Evolutionary conservation across 2,113 vertebrate species (phyloP).

Genomic region (Neodon shergylaensis): DNA sequence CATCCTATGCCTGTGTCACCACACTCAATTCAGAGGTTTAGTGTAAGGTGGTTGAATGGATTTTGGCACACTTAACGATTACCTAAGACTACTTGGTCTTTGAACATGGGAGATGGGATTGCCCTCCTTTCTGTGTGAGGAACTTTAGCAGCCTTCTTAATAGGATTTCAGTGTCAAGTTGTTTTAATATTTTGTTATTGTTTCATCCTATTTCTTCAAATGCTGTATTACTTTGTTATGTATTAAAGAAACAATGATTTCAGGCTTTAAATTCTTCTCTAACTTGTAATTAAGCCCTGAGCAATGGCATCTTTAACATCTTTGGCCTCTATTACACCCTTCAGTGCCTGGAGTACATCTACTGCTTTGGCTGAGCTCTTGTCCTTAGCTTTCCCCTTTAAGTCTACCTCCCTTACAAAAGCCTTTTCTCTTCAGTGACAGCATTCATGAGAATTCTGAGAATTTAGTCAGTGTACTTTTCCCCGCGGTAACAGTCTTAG

Average conservation of each 20-base stretch:
- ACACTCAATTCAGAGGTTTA: neutral
- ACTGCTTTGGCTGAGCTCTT: neutral
- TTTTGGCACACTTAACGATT: neutral
- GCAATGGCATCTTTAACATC: neutral
- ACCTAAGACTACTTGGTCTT: neutral
- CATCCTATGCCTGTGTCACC: neutral
- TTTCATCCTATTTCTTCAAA: neutral
- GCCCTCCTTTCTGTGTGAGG: neutral
- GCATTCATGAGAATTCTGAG: neutral
- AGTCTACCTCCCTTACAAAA: neutral
- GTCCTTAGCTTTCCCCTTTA: neutral
- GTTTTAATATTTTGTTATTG: neutral
- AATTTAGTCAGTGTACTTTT: neutral
- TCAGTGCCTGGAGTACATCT: neutral
- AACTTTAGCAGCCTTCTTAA: neutral
- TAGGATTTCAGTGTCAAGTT: neutral
- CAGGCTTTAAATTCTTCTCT: neutral
- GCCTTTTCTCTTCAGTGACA: neutral
- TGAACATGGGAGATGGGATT: neutral
- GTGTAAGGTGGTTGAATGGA: neutral
- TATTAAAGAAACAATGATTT: conserved; percentile 29
- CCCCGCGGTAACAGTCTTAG: neutral
- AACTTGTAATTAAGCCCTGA: neutral
- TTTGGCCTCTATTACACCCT: neutral
- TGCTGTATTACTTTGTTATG: neutral